Evolutionary conservation across 2,888 invertebrate genomes (phyloP).

Genomic region (Melinaea menophilus): DNA sequence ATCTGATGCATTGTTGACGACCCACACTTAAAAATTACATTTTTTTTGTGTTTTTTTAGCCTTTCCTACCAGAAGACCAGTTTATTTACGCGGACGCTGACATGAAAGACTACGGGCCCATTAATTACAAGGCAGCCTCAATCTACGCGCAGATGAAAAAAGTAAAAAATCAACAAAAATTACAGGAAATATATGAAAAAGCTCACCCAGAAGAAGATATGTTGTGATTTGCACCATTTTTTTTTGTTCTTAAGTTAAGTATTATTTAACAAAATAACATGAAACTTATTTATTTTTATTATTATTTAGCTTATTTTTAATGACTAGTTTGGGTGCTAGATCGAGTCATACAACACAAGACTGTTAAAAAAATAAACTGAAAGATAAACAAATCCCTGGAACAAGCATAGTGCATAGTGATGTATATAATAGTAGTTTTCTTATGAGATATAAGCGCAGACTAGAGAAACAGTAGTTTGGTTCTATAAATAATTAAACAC

Average conservation of each 20-base stretch:
- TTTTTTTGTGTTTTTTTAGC: constrained; percentile 74
- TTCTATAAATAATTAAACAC: too few relatives aligned
- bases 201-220: constrained; percentile 60
- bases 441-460: constrained; percentile 25
- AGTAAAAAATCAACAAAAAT: constrained; percentile 73
- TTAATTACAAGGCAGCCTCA: constrained; percentile 94
- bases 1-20: too few relatives aligned
- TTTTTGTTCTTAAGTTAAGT: constrained; percentile 5
- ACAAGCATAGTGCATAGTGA: constrained; percentile 12
- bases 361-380: constrained; percentile 17
- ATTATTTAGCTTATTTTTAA: background rate
- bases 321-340: constrained; percentile 1
- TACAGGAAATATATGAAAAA: constrained; percentile 68
- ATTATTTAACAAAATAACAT: constrained; percentile 7
- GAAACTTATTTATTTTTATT: constrained; percentile 4
- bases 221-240: constrained; percentile 44
- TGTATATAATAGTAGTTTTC: constrained; percentile 52
- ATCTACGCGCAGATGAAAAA: constrained; percentile 87
- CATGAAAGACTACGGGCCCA: constrained; percentile 92
- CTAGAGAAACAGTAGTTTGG: too few relatives aligned
- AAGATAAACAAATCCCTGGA: too few relatives aligned
- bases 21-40: too few relatives aligned
- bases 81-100: constrained; percentile 94
- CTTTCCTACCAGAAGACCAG: constrained; percentile 87
- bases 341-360: constrained; percentile 12